Conservation (phyloP, 2,888 invertebrate genomes). For the Dynastes grantii region DNA sequence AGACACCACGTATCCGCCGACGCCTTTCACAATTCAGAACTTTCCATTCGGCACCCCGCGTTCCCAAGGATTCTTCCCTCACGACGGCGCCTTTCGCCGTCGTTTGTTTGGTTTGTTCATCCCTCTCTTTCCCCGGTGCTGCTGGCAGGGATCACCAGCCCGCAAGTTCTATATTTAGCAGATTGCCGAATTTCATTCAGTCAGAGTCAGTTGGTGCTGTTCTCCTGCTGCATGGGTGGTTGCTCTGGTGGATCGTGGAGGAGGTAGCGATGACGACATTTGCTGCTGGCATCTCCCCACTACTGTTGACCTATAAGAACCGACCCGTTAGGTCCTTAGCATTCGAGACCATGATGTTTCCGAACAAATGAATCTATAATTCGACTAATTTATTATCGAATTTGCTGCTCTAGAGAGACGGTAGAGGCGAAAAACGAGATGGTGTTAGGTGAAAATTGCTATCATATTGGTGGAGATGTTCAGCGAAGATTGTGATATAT, state of each 20-base stretch:
- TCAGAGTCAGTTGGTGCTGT: background rate
- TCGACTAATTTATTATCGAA: conserved; percentile 41
- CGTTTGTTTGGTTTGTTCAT: background rate
- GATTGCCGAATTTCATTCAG: conserved; percentile 40
- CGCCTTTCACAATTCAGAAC: conserved; percentile 20
- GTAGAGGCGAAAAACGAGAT: background rate
- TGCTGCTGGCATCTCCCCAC: conserved; percentile 28
- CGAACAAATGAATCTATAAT: conserved; percentile 40
- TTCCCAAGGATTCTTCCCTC: background rate
- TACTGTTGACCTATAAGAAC: conserved; percentile 35
- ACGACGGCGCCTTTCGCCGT: background rate
- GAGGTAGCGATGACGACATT: conserved; percentile 12
- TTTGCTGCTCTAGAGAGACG: background rate
- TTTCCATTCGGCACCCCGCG: background rate
- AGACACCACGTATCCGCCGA: conserved; percentile 17
- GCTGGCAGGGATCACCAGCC: background rate
- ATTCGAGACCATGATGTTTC: conserved; percentile 9
- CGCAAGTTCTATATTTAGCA: conserved; percentile 42
- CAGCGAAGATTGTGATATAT: background rate
- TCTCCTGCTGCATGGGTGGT: conserved; percentile 13
- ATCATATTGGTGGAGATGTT: background rate
- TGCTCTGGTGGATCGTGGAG: conserved; percentile 12
- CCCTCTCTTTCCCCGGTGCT: background rate
- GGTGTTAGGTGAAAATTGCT: conserved; percentile 1
- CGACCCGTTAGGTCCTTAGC: conserved; percentile 17